These are phyloP conservation scores for Heliopora coerulea DNA, from an alignment of 92 coral and sea anemone species.

Conservation along the genomic window DNA sequence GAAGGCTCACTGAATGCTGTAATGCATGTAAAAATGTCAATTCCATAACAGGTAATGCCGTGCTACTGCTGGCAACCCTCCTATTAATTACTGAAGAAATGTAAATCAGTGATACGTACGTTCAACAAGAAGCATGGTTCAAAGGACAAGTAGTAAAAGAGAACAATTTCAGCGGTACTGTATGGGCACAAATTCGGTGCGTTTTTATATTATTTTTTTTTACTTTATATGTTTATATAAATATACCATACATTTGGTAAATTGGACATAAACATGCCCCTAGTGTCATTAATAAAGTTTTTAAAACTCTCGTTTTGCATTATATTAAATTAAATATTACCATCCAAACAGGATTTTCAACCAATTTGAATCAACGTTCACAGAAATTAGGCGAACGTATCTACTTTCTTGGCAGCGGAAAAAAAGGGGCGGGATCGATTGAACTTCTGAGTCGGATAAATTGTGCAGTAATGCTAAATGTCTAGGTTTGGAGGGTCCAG, in stretches of 20 bases:
- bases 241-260: background rate
- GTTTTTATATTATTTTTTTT: background rate
- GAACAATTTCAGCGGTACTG: slow-evolving; percentile 2
- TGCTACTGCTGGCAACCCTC: slow-evolving; percentile 49
- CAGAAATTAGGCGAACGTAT: no score
- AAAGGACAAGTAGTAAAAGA: slow-evolving; percentile 1
- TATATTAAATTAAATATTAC: background rate
- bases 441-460: no score
- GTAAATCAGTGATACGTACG: slow-evolving; percentile 37
- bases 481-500: background rate
- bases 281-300: background rate
- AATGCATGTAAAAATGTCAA: no score
- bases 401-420: no score
- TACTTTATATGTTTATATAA: background rate
- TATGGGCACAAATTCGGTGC: background rate
- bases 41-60: no score
- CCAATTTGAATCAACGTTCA: no score
- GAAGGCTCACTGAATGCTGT: no score
- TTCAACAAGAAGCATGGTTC: slow-evolving; percentile 29
- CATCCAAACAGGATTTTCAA: no score
- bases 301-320: background rate
- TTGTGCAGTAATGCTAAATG: background rate
- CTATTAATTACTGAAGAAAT: slow-evolving; percentile 44
- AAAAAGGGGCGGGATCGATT: no score
- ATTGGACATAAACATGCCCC: background rate